Percentiles rank a stretch among this genome's conserved stretches.
phyloP scores from a whole-genome alignment of 1,140 invertebrate species.

The Conus betulinus region DNA sequence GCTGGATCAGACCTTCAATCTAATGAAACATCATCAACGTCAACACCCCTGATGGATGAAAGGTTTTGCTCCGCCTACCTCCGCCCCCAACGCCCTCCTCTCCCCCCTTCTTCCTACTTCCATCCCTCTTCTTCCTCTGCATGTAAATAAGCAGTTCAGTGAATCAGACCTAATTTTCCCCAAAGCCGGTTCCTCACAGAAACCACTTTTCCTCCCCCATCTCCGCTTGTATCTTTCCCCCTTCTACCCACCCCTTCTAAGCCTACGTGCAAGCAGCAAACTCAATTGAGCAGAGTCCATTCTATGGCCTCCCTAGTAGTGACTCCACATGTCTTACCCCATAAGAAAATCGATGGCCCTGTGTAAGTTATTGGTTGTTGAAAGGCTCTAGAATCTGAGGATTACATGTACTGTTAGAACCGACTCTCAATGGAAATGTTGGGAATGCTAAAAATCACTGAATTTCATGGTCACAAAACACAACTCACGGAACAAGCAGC shows the following conservation, averaged over 20 bases:
- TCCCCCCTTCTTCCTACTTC: too few relatives aligned
- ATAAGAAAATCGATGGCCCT: background rate
- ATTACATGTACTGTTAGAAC: slow-evolving; percentile 6
- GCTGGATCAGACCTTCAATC: too few relatives aligned
- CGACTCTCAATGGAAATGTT: background rate
- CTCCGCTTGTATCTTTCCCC: background rate
- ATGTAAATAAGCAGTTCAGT: background rate
- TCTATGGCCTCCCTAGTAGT: too few relatives aligned
- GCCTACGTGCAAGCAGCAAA: background rate
- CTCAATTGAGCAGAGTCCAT: too few relatives aligned
- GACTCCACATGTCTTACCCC: background rate
- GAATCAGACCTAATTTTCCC: slow-evolving; percentile 9
- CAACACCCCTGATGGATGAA: too few relatives aligned
- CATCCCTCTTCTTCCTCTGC: too few relatives aligned
- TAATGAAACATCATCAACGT: too few relatives aligned
- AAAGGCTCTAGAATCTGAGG: background rate
- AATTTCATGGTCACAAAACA: background rate
- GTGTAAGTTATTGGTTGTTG: slow-evolving; percentile 11
- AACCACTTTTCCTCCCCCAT: background rate
- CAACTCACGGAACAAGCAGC: too few relatives aligned
- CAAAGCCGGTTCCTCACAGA: background rate
- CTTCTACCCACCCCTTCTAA: background rate
- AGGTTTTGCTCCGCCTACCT: too few relatives aligned
- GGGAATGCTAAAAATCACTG: slow-evolving; percentile 1
- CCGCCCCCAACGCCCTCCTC: too few relatives aligned